A percentile compares a stretch with the other conserved stretches of the same genome.
Evolutionary conservation across 2,797 vertebrate genomes (phyloP).

Genomic region (Anguilla marmorata): DNA sequence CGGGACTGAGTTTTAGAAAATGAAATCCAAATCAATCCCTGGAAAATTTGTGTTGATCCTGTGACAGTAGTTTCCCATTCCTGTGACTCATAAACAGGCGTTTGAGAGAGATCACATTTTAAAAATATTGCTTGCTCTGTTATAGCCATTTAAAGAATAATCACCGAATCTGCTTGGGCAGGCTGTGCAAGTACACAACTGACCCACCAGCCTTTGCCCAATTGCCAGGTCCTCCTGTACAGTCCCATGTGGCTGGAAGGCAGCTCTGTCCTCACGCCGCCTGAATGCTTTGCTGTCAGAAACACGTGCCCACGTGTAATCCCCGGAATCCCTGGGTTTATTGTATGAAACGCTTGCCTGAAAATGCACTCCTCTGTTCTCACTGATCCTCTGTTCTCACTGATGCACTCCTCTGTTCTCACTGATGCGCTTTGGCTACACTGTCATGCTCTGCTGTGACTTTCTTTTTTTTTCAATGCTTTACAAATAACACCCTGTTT

Average conservation of each 20-base stretch:
- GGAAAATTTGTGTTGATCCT: background rate
- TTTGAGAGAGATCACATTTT: background rate
- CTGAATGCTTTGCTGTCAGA: conserved; percentile 55
- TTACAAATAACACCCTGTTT: conserved; percentile 43
- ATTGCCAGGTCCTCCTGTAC: background rate
- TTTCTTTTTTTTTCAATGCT: conserved; percentile 28
- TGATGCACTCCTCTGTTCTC: conserved; percentile 40
- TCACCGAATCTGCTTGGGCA: background rate
- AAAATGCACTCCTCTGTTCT: conserved; percentile 39
- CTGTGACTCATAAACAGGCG: background rate
- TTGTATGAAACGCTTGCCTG: conserved; percentile 43
- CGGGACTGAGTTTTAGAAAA: background rate
- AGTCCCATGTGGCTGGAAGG: background rate
- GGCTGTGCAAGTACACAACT: conserved; percentile 28
- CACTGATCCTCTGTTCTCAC: conserved; percentile 27
- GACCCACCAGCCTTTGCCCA: background rate
- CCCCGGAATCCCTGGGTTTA: conserved; percentile 55
- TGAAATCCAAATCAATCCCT: background rate
- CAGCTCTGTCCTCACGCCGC: background rate
- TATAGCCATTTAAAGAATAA: background rate
- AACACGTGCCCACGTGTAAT: conserved; percentile 52
- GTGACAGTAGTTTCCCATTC: background rate
- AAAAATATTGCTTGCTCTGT: background rate
- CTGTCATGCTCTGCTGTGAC: conserved; percentile 46
- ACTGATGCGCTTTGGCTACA: conserved; percentile 53